A percentile compares a stretch with the other conserved stretches of the same genome.
Conservation (phyloP, 92 coral and sea anemone species). For the Micromussa lordhowensis region DNA sequence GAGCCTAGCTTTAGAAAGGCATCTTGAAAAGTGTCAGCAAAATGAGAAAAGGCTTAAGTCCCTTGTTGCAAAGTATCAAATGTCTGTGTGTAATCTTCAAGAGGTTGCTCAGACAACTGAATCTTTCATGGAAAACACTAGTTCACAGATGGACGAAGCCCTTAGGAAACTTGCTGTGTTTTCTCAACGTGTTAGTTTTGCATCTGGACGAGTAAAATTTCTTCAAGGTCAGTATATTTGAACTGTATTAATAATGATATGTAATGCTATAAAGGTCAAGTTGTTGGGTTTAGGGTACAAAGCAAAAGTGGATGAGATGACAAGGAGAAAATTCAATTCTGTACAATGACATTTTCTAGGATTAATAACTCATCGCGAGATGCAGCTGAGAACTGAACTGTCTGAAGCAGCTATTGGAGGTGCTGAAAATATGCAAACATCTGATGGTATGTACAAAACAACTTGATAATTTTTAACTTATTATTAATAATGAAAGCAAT, state of each 20-base stretch:
- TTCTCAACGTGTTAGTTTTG: slow-evolving; percentile 89
- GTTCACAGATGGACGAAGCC: slow-evolving; percentile 70
- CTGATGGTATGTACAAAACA: slow-evolving; percentile 30
- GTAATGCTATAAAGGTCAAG: too few species aligned
- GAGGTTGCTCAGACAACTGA: slow-evolving; percentile 50
- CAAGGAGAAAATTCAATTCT: too few species aligned
- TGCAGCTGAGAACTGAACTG: slow-evolving; percentile 66
- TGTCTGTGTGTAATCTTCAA: slow-evolving; percentile 40
- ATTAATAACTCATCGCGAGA: slow-evolving; percentile 73
- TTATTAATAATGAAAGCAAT: too few species aligned
- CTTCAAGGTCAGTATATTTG: slow-evolving; percentile 72
- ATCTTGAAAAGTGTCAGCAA: slow-evolving; percentile 59
- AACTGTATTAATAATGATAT: too few species aligned
- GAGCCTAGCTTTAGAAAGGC: slow-evolving; percentile 44
- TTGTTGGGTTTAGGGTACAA: too few species aligned
- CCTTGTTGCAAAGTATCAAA: slow-evolving; percentile 27
- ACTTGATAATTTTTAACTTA: too few species aligned
- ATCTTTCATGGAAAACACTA: slow-evolving; percentile 33
- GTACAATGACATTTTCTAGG: slow-evolving; percentile 18
- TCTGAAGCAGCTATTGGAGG: slow-evolving; percentile 30
- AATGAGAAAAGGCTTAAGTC: slow-evolving; percentile 55
- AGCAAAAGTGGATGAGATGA: too few species aligned
- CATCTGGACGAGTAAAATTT: slow-evolving; percentile 82
- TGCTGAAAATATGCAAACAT: slow-evolving; percentile 2
- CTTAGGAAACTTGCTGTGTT: slow-evolving; percentile 65